A percentile compares a stretch with the other conserved stretches of the same genome.
phyloP scores from a whole-genome alignment of 2,888 invertebrate genomes.

The Eulithis testata region DNA sequence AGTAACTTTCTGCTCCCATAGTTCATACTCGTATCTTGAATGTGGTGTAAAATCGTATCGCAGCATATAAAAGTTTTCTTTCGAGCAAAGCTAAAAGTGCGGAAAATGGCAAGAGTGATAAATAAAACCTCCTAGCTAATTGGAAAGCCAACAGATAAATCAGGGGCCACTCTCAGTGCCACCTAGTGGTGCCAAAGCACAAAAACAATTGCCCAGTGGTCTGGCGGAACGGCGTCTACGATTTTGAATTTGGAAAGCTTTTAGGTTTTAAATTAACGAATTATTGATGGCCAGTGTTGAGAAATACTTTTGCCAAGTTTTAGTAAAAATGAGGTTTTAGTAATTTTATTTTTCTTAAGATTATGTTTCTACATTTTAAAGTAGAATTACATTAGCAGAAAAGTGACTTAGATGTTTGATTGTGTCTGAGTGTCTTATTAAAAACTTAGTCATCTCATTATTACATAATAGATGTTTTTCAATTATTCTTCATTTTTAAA shows the following conservation, averaged over 20 bases:
- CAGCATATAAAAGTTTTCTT: slow-evolving; percentile 36
- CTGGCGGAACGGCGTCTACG: slow-evolving; percentile 49
- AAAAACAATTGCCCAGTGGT: slow-evolving; percentile 47
- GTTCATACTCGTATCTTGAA: too few relatives aligned
- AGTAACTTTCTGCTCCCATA: too few relatives aligned
- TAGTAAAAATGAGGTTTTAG: background rate
- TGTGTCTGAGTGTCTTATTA: too few relatives aligned
- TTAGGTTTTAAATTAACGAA: slow-evolving; percentile 32
- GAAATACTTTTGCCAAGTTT: slow-evolving; percentile 4
- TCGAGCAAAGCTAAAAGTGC: slow-evolving; percentile 62
- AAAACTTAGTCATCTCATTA: too few relatives aligned
- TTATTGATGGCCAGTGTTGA: slow-evolving; percentile 28
- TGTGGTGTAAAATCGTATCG: slow-evolving; percentile 16
- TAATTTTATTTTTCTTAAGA: background rate
- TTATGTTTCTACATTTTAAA: too few relatives aligned
- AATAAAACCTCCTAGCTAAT: slow-evolving; percentile 79
- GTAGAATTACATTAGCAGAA: too few relatives aligned
- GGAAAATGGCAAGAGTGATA: slow-evolving; percentile 77
- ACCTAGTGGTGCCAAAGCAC: slow-evolving; percentile 42
- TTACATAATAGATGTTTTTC: too few relatives aligned
- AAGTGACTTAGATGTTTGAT: too few relatives aligned
- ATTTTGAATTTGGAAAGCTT: slow-evolving; percentile 40
- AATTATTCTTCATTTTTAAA: too few relatives aligned
- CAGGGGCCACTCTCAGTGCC: slow-evolving; percentile 61
- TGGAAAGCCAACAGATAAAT: slow-evolving; percentile 79